phyloP scores from a whole-genome alignment of 2,888 invertebrate genomes.

The Smittia aterrima region DNA sequence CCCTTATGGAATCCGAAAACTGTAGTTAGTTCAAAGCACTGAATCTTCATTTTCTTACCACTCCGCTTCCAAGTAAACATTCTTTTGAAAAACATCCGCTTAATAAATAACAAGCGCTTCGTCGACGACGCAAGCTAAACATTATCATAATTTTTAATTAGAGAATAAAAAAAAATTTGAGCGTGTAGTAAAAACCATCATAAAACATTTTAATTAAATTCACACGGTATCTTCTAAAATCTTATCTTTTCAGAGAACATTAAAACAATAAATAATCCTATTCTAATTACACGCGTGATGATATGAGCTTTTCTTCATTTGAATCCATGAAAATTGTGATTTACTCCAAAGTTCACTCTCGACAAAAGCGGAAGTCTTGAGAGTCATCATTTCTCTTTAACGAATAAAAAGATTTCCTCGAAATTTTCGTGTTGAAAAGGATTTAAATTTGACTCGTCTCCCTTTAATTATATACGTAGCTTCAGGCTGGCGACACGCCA shows the following conservation, averaged over 20 bases:
- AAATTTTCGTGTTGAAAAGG: too few relatives aligned
- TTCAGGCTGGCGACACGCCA: not conserved
- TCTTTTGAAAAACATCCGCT: not conserved
- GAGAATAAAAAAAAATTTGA: not conserved
- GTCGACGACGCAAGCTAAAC: not conserved
- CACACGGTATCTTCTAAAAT: not conserved
- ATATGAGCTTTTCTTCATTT: not conserved
- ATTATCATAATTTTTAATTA: constrained; percentile 17
- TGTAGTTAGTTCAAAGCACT: not conserved
- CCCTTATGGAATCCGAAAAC: constrained; percentile 43
- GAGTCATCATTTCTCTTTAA: too few relatives aligned
- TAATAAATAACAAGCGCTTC: not conserved
- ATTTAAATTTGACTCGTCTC: too few relatives aligned
- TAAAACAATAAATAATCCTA: constrained; percentile 8
- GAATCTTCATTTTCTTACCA: not conserved
- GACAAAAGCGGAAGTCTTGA: too few relatives aligned
- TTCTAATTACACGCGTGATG: not conserved
- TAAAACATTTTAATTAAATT: constrained; percentile 18
- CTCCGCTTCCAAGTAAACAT: not conserved
- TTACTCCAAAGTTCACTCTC: too few relatives aligned
- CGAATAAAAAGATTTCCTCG: too few relatives aligned
- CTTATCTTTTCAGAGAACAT: not conserved
- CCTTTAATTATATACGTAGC: too few relatives aligned
- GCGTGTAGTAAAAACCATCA: not conserved
- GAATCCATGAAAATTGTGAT: too few relatives aligned